phyloP scores from a whole-genome alignment of 2,888 invertebrate genomes.

The Clunio marinus region DNA sequence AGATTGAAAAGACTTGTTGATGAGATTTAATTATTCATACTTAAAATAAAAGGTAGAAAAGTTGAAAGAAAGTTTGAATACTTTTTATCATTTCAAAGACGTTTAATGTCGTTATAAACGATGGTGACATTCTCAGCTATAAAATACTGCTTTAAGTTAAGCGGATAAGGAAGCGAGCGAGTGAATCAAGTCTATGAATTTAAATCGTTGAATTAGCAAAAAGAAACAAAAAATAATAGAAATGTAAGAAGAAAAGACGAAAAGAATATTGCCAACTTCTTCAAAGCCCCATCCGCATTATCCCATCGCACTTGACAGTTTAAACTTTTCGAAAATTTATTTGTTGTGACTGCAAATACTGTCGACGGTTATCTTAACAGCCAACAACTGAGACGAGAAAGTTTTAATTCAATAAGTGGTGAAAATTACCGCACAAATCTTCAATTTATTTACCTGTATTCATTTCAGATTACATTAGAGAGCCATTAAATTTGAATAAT shows the following conservation, averaged over 20 bases:
- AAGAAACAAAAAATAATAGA: too few species aligned
- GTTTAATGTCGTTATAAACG: too few species aligned
- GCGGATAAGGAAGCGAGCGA: neutral
- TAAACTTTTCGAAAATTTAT: conserved; percentile 14
- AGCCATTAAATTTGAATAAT: conserved; percentile 28
- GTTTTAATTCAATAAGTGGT: conserved; percentile 14
- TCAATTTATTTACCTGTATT: conserved; percentile 23
- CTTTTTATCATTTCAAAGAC: too few species aligned
- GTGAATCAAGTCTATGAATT: conserved; percentile 24
- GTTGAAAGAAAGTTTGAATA: too few species aligned
- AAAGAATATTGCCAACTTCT: neutral
- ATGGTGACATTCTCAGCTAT: neutral
- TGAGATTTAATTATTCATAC: neutral
- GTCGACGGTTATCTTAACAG: too few species aligned
- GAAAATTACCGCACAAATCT: conserved; percentile 18
- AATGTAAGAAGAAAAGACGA: neutral
- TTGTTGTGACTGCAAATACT: conserved; percentile 17
- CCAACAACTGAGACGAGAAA: neutral
- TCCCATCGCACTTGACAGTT: conserved; percentile 5
- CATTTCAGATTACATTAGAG: conserved; percentile 24
- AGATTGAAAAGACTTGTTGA: neutral
- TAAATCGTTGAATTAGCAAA: conserved; percentile 17
- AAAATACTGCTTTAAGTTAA: neutral
- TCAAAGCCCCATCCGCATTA: conserved; percentile 7
- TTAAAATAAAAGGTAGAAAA: neutral